Evolutionary conservation across 1,140 invertebrate genomes (phyloP).

Genomic region (Drosophila nigromelanica): DNA sequence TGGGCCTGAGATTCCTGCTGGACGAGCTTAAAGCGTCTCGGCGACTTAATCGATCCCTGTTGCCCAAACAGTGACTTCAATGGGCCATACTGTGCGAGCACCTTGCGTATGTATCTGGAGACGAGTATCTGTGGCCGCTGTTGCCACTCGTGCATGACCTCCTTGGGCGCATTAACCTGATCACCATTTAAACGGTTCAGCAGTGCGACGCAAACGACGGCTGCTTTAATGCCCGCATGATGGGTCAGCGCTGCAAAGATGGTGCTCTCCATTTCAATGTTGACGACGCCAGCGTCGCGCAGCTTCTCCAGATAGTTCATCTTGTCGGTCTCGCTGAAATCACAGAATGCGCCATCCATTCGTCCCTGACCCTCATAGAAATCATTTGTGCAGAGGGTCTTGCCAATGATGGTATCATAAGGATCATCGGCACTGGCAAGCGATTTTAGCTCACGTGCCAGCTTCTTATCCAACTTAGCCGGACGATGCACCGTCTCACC

Average conservation of each 20-base stretch:
- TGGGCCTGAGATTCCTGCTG: slow-evolving; percentile 95
- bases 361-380: slow-evolving; percentile 99
- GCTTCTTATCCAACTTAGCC: slow-evolving; percentile 91
- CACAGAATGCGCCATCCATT: slow-evolving; percentile 98
- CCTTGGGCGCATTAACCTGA: slow-evolving; percentile 95
- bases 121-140: slow-evolving; percentile 94
- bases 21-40: slow-evolving; percentile 93
- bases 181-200: slow-evolving; percentile 97
- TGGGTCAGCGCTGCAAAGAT: slow-evolving; percentile 96
- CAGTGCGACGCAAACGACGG: slow-evolving; percentile 96
- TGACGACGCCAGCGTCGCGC: slow-evolving; percentile 92
- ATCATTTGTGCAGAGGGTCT: slow-evolving; percentile 97
- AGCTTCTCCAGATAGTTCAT: slow-evolving; percentile 93
- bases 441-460: slow-evolving; percentile 91
- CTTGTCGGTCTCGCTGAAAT: slow-evolving; percentile 95
- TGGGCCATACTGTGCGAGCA: slow-evolving; percentile 90
- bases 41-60: slow-evolving; percentile 92
- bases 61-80: slow-evolving; percentile 88
- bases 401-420: slow-evolving; percentile 94
- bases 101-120: slow-evolving; percentile 93
- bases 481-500: slow-evolving; percentile 93
- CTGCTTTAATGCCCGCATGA: slow-evolving; percentile 96
- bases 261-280: slow-evolving; percentile 98
- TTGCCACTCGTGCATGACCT: slow-evolving; percentile 96
- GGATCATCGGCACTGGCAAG: slow-evolving; percentile 90